Evolutionary conservation across 2,888 invertebrate species (phyloP).

Genomic region (Andricus quercusramuli): DNA sequence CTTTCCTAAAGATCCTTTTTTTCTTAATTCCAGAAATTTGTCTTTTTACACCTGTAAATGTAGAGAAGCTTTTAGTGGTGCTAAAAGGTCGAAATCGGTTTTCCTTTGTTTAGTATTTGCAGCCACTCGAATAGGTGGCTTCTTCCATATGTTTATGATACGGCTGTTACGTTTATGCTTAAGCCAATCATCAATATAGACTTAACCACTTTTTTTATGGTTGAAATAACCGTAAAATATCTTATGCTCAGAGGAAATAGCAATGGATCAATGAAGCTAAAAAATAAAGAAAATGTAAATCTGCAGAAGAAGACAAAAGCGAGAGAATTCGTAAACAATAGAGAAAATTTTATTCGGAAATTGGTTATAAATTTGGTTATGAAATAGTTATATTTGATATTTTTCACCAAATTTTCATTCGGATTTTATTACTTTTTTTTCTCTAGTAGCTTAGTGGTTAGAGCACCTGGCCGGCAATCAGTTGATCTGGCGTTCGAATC

Average conservation of each 20-base stretch:
- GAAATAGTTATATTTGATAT: no score
- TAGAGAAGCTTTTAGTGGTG: neutral
- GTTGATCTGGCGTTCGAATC: no score
- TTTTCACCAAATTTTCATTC: no score
- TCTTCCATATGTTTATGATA: conserved; percentile 31
- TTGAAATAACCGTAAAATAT: conserved; percentile 8
- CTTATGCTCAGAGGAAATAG: conserved; percentile 6
- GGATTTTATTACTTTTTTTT: no score
- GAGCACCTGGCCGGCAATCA: no score
- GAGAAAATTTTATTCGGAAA: no score
- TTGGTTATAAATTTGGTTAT: no score
- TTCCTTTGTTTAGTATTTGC: conserved; percentile 4
- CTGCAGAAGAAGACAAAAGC: neutral
- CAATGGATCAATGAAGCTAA: neutral
- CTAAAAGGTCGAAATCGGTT: conserved; percentile 8
- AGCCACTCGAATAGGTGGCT: neutral
- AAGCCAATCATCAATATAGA: conserved; percentile 34
- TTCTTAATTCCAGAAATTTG: neutral
- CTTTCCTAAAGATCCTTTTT: no score
- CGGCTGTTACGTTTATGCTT: conserved; percentile 20
- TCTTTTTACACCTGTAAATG: neutral
- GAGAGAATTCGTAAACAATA: no score
- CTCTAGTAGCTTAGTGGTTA: no score
- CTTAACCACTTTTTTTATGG: conserved; percentile 30
- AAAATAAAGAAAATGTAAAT: neutral